Evolutionary conservation across 2,888 invertebrate species (phyloP).

Genomic region (Phlogophora meticulosa): DNA sequence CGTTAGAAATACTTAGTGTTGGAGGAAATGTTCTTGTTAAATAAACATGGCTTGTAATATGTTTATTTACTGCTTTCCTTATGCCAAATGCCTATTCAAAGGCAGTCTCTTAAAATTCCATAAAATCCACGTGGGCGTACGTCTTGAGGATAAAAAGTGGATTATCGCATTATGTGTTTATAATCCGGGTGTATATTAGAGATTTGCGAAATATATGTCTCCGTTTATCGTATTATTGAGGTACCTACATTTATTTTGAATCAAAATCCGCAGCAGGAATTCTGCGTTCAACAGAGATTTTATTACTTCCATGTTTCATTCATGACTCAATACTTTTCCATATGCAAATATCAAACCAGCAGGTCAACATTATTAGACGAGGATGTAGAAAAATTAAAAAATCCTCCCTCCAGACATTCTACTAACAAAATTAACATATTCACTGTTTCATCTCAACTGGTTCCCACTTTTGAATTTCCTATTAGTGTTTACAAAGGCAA

Average conservation of each 20-base stretch:
- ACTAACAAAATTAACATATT: slow-evolving; percentile 87
- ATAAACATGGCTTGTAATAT: slow-evolving; percentile 56
- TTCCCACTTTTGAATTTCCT: slow-evolving; percentile 90
- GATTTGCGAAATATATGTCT: slow-evolving; percentile 77
- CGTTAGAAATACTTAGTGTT: slow-evolving; percentile 41
- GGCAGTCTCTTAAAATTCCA: slow-evolving; percentile 80
- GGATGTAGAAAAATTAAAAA: slow-evolving; percentile 67
- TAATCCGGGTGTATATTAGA: slow-evolving; percentile 82
- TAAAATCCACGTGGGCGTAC: slow-evolving; percentile 79
- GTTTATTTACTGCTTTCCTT: slow-evolving; percentile 56
- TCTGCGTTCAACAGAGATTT: slow-evolving; percentile 4
- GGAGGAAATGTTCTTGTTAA: slow-evolving; percentile 38
- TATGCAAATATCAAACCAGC: slow-evolving; percentile 45
- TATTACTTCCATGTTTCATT: slow-evolving; percentile 18
- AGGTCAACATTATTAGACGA: slow-evolving; percentile 55
- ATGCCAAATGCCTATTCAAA: slow-evolving; percentile 59
- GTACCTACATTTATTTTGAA: slow-evolving; percentile 28
- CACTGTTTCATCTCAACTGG: slow-evolving; percentile 89
- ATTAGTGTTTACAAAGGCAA: slow-evolving; percentile 90
- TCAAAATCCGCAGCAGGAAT: slow-evolving; percentile 25
- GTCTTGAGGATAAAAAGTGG: slow-evolving; percentile 81
- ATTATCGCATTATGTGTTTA: slow-evolving; percentile 80
- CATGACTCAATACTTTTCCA: slow-evolving; percentile 53
- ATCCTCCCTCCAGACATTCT: slow-evolving; percentile 66
- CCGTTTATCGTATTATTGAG: slow-evolving; percentile 37